Percentiles rank a stretch among this genome's conserved stretches.
phyloP scores from a whole-genome alignment of 2,113 vertebrate species.

The Myotis davidii region DNA sequence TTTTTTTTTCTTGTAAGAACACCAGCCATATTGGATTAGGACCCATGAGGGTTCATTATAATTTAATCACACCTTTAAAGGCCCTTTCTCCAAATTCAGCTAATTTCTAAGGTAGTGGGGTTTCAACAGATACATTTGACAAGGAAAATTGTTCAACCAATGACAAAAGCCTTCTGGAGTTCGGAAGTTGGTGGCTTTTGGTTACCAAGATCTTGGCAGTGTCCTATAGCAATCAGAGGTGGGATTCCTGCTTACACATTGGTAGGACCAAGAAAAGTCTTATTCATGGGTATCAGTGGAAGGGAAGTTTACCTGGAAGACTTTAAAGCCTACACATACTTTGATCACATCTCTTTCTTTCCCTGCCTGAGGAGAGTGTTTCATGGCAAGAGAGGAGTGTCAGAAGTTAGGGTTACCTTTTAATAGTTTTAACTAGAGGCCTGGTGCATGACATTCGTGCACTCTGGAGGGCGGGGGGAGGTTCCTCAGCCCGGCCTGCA shows the following conservation, averaged over 20 bases:
- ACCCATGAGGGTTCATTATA: background rate
- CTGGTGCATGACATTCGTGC: too few relatives aligned
- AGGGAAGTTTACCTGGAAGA: background rate
- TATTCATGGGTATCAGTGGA: background rate
- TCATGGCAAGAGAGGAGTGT: background rate
- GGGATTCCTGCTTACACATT: background rate
- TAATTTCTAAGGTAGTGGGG: background rate
- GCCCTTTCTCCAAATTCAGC: background rate
- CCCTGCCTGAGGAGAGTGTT: background rate
- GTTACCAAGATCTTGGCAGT: background rate
- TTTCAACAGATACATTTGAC: background rate
- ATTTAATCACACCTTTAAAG: background rate
- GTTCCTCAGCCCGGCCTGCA: too few relatives aligned
- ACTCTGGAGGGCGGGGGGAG: rapidly evolving
- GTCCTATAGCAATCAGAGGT: background rate
- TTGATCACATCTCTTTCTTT: background rate
- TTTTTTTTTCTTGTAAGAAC: background rate
- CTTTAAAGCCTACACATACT: background rate
- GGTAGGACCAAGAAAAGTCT: background rate
- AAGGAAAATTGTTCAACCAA: background rate
- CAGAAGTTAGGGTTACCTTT: background rate
- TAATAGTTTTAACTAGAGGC: background rate
- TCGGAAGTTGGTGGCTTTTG: background rate
- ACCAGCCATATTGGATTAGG: background rate
- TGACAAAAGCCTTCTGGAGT: background rate